phyloP scores from a whole-genome alignment of 2,113 vertebrate species.

The chimpanzee (Pan troglodytes) region NHGRI_mPanTro3-v2.1_pri NC_072398.2:219661001-219661500 shows the following conservation, averaged over 20 bases:
- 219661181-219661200: not conserved
- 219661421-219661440: not conserved
- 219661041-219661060: not conserved
- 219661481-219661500: not conserved
- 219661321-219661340: not conserved
- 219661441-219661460: not conserved
- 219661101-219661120: not conserved
- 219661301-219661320: not conserved
- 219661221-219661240: not conserved
- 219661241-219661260: not conserved
- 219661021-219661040: not conserved
- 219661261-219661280: not conserved
- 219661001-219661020: not conserved
- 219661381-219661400: constrained; percentile 35
- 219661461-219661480: not conserved
- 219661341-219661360: not conserved
- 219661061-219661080: not conserved
- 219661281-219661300: not conserved
- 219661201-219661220: not conserved
- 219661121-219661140: not conserved
- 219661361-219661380: constrained; percentile 13
- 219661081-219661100: not conserved
- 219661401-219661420: not conserved
- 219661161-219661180: constrained; percentile 22
- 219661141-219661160: constrained; percentile 15